Conservation (phyloP, 2,888 invertebrate species). For the Lobophora halterata region DNA sequence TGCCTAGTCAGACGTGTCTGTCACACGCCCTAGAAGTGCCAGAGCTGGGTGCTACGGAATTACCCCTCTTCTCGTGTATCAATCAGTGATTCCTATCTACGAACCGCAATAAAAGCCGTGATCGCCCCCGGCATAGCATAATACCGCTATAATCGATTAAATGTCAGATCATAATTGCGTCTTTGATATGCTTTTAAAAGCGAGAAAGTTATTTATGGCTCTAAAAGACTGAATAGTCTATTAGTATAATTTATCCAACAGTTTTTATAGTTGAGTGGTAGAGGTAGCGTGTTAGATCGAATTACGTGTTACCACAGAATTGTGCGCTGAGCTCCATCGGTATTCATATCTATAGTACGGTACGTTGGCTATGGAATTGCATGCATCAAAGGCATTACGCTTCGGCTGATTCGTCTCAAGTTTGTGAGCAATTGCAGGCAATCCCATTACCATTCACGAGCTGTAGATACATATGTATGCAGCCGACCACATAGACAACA, state of each 20-base stretch:
- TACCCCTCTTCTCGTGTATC: slow-evolving; percentile 23
- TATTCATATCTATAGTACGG: slow-evolving; percentile 35
- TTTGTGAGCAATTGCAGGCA: slow-evolving; percentile 66
- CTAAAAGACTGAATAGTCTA: slow-evolving; percentile 6
- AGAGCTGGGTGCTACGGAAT: slow-evolving; percentile 20
- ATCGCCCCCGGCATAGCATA: slow-evolving; percentile 18
- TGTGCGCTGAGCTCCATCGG: slow-evolving; percentile 17
- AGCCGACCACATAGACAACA: slow-evolving; percentile 35
- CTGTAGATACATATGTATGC: slow-evolving; percentile 48
- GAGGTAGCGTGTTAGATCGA: slow-evolving; percentile 26
- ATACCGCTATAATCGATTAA: slow-evolving; percentile 26
- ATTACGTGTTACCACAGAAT: slow-evolving; percentile 20
- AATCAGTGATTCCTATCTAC: slow-evolving; percentile 29
- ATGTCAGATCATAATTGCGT: slow-evolving; percentile 26
- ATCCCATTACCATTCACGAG: slow-evolving; percentile 62
- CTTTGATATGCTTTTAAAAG: slow-evolving; percentile 26
- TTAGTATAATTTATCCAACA: slow-evolving; percentile 4
- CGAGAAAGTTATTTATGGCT: slow-evolving; percentile 27
- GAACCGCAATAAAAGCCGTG: slow-evolving; percentile 13
- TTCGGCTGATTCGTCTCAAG: slow-evolving; percentile 61
- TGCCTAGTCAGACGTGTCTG: slow-evolving; percentile 30
- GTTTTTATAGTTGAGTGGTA: slow-evolving; percentile 19
- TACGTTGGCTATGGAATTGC: slow-evolving; percentile 40
- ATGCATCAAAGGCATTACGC: slow-evolving; percentile 66
- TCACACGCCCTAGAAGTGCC: slow-evolving; percentile 29